Evolutionary conservation across 2,113 vertebrate genomes (phyloP).

Genomic region (Sialia sialis): DNA sequence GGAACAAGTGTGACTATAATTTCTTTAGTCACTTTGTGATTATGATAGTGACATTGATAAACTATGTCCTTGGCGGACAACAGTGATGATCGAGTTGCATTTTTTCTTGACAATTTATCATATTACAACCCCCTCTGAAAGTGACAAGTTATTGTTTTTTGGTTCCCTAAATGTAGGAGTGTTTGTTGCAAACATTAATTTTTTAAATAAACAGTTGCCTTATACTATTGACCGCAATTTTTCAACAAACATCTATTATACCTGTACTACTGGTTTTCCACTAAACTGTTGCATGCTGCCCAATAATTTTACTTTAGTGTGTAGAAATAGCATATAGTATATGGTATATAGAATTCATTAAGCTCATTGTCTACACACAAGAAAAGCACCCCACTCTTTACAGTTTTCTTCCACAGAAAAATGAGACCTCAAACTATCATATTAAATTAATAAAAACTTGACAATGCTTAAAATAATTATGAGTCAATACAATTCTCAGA

Average conservation of each 20-base stretch:
- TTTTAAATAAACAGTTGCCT: slow-evolving; percentile 15
- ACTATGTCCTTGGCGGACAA: slow-evolving; percentile 71
- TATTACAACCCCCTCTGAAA: slow-evolving; percentile 63
- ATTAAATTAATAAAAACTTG: not conserved
- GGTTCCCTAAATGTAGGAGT: slow-evolving; percentile 55
- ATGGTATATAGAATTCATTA: not conserved
- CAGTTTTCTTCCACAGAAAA: not conserved
- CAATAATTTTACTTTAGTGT: not conserved
- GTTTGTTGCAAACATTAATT: slow-evolving; percentile 43
- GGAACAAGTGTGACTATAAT: not conserved
- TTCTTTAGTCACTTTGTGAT: slow-evolving; percentile 55
- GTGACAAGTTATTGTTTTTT: slow-evolving; percentile 72
- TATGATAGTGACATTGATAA: slow-evolving; percentile 73
- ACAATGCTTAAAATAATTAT: not conserved
- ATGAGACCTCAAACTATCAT: not conserved
- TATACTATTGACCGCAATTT: not conserved
- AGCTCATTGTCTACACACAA: not conserved
- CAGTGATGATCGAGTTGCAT: slow-evolving; percentile 67
- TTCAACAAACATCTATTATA: slow-evolving; percentile 15
- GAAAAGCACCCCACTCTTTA: not conserved
- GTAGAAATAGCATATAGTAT: not conserved
- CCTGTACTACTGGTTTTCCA: not conserved
- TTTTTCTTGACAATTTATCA: slow-evolving; percentile 76
- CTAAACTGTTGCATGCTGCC: not conserved
- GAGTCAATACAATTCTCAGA: not conserved